phyloP scores from a whole-genome alignment of 2,888 invertebrate species.

The Andrena fulva region DNA sequence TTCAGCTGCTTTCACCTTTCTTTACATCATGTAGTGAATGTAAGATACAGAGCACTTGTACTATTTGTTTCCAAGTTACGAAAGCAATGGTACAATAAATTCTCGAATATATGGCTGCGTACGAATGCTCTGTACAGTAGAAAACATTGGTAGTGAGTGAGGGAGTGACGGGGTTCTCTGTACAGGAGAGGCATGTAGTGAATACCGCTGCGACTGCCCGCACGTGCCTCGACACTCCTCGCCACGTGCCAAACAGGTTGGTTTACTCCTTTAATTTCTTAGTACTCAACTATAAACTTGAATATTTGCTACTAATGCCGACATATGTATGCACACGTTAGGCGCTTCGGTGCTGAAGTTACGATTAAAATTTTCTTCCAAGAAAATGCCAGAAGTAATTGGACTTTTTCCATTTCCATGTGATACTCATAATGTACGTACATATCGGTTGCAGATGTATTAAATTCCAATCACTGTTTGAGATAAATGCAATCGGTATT shows the following conservation, averaged over 20 bases:
- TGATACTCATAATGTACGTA: slow-evolving; percentile 36
- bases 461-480: slow-evolving; percentile 17
- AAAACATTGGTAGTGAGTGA: slow-evolving; percentile 81
- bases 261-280: slow-evolving; percentile 73
- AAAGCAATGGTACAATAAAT: not conserved
- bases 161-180: slow-evolving; percentile 84
- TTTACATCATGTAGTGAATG: slow-evolving; percentile 45
- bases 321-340: slow-evolving; percentile 51
- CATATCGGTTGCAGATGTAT: slow-evolving; percentile 29
- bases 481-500: slow-evolving; percentile 27
- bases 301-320: slow-evolving; percentile 3
- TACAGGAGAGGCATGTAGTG: slow-evolving; percentile 84
- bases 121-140: slow-evolving; percentile 63
- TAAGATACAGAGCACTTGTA: slow-evolving; percentile 56
- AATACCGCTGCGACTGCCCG: slow-evolving; percentile 82
- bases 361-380: not conserved
- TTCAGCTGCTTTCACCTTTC: slow-evolving; percentile 67
- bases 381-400: no score
- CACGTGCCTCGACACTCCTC: slow-evolving; percentile 84
- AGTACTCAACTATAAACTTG: slow-evolving; percentile 36
- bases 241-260: slow-evolving; percentile 83
- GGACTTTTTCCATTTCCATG: not conserved
- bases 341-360: not conserved
- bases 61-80: not conserved
- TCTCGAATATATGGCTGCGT: slow-evolving; percentile 9